phyloP scores from a whole-genome alignment of 2,797 vertebrate species.

The Phataginus tricuspis region DNA sequence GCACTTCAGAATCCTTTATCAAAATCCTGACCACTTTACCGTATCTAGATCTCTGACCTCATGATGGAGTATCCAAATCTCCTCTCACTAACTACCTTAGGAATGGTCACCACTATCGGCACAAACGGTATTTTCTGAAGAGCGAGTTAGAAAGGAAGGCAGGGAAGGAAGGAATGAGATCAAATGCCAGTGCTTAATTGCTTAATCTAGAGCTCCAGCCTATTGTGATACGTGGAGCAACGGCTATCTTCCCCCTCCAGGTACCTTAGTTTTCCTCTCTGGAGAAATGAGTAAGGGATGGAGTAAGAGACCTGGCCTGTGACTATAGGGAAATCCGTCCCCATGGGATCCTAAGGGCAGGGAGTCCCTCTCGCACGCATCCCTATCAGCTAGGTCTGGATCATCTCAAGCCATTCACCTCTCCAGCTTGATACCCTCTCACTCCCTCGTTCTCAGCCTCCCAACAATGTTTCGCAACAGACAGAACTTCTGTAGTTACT shows the following conservation, averaged over 20 bases:
- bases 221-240: fast-evolving
- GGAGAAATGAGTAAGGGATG: neutral
- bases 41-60: neutral
- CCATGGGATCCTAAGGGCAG: neutral
- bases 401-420: neutral
- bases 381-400: neutral
- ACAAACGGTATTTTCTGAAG: neutral
- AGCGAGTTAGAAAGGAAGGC: neutral
- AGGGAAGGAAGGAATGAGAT: neutral
- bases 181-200: neutral
- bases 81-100: neutral
- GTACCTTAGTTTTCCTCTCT: neutral
- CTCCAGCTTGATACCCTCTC: fast-evolving
- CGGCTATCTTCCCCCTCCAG: neutral
- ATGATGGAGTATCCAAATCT: neutral
- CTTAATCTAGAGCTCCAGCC: neutral
- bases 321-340: neutral
- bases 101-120: neutral
- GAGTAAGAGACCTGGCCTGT: neutral
- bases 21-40: neutral
- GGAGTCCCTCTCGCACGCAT: neutral
- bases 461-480: neutral
- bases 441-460: neutral
- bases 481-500: neutral
- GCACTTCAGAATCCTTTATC: neutral